Conservation (phyloP, 2,888 invertebrate genomes). For the Gisinianus flammeolus region DNA sequence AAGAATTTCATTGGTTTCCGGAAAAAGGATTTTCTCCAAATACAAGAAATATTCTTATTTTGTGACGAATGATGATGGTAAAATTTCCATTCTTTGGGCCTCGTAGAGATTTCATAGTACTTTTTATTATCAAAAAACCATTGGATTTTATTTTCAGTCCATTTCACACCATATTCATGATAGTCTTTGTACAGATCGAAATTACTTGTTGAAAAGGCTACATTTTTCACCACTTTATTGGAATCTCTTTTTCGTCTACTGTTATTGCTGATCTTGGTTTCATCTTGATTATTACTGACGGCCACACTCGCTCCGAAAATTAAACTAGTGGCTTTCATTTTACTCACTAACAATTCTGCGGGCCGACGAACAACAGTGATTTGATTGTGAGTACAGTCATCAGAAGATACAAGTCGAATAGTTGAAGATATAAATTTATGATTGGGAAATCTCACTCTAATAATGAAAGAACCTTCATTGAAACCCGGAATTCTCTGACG, state of each 20-base stretch:
- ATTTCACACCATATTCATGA: constrained; percentile 55
- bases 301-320: constrained; percentile 18
- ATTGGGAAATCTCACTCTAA: constrained; percentile 44
- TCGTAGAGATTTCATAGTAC: constrained; percentile 48
- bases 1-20: background rate
- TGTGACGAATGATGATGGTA: background rate
- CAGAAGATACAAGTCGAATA: constrained; percentile 44
- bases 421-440: constrained; percentile 53
- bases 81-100: constrained; percentile 54
- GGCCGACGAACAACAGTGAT: background rate
- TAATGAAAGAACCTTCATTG: constrained; percentile 49
- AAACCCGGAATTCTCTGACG: constrained; percentile 46
- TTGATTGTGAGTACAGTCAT: background rate
- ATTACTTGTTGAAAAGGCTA: constrained; percentile 23
- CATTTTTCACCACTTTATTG: constrained; percentile 17
- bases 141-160: constrained; percentile 52
- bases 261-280: background rate
- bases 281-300: background rate
- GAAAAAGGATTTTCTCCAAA: background rate
- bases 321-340: background rate
- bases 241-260: background rate
- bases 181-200: constrained; percentile 50
- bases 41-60: background rate
- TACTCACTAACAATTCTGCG: background rate
- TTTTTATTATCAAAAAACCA: constrained; percentile 53